phyloP scores from a whole-genome alignment of 2,113 vertebrate genomes.

The Pardalotus punctatus region DNA sequence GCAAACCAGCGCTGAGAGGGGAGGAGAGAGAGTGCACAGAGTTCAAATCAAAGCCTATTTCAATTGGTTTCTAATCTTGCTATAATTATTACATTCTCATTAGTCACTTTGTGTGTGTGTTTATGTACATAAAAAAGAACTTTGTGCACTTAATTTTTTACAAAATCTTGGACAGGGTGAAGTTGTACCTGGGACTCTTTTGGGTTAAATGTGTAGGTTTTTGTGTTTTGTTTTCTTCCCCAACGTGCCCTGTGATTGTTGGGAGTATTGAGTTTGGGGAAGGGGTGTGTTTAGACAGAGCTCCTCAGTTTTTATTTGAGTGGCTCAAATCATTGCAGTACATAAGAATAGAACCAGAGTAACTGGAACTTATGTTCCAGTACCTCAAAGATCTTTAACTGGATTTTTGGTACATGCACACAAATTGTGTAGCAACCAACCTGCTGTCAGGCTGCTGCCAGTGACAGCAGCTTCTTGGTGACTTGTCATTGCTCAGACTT shows the following conservation, averaged over 20 bases:
- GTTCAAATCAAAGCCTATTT: neutral
- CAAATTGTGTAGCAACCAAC: neutral
- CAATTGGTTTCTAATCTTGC: neutral
- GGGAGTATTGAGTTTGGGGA: neutral
- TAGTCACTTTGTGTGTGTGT: neutral
- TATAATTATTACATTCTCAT: neutral
- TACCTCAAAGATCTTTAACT: neutral
- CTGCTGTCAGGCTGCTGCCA: neutral
- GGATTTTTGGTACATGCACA: neutral
- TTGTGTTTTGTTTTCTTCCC: neutral
- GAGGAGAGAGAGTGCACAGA: neutral
- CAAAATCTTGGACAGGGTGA: neutral
- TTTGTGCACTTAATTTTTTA: neutral
- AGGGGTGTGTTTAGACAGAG: neutral
- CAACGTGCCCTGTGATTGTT: neutral
- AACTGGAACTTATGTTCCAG: neutral
- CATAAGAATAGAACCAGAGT: neutral
- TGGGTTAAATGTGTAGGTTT: rapidly evolving
- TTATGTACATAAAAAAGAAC: neutral
- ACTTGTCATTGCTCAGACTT: neutral
- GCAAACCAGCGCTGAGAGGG: neutral
- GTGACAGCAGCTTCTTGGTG: neutral
- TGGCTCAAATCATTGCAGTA: neutral
- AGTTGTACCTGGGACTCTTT: neutral
- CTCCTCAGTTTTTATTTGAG: neutral